Conservation (phyloP, 2,797 vertebrate species). For the Carduelis carduelis region DNA sequence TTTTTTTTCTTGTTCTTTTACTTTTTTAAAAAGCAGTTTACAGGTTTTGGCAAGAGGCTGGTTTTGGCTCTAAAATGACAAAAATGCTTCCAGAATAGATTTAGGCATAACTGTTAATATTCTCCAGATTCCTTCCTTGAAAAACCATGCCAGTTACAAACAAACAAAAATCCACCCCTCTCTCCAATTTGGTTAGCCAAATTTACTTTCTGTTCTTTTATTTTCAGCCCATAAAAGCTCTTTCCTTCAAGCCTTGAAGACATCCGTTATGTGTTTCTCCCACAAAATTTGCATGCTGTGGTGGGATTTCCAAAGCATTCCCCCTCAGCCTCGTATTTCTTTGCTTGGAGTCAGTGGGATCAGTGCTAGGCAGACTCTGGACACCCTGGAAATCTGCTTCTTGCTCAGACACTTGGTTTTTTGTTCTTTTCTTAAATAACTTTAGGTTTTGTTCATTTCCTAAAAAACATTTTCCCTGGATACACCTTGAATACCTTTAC, state of each 20-base stretch:
- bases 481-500: not conserved
- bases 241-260: not conserved
- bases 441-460: fast-evolving
- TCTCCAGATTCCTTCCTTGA: constrained; percentile 59
- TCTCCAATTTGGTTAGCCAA: not conserved
- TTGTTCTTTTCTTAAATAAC: not conserved
- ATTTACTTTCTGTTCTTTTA: not conserved
- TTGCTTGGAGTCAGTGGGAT: not conserved
- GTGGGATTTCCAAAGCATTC: not conserved
- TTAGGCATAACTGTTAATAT: constrained; percentile 67
- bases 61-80: constrained; percentile 52
- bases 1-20: not conserved
- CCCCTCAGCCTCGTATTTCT: not conserved
- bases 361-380: not conserved
- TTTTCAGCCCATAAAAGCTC: not conserved
- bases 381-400: fast-evolving
- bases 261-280: fast-evolving
- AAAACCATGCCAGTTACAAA: constrained; percentile 45
- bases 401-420: fast-evolving
- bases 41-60: constrained; percentile 60
- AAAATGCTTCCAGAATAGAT: constrained; percentile 49
- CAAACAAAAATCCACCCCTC: constrained; percentile 38
- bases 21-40: constrained; percentile 42
- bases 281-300: not conserved
- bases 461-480: not conserved